A percentile compares a stretch with the other conserved stretches of the same genome.
phyloP scores from a whole-genome alignment of 2,797 vertebrate species.

The Eospalax fontanierii region DNA sequence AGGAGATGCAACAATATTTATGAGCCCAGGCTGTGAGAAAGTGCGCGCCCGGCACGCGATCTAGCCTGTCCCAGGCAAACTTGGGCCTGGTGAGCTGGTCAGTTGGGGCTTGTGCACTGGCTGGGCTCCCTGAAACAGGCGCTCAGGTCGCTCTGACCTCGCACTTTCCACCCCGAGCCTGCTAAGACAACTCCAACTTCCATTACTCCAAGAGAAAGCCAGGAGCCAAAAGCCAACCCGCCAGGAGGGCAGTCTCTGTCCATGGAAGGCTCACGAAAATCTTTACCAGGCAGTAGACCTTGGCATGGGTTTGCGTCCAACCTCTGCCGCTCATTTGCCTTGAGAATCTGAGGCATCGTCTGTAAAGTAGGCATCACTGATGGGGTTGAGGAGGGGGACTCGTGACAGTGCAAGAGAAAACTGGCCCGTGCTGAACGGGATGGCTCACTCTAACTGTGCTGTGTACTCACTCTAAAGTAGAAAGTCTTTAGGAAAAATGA shows the following conservation, averaged over 20 bases:
- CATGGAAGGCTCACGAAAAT: background rate
- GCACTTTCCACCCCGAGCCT: too few relatives aligned
- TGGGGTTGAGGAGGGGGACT: background rate
- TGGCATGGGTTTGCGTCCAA: background rate
- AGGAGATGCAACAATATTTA: constrained; percentile 83
- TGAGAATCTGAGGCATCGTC: background rate
- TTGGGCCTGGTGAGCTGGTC: background rate
- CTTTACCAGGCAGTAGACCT: background rate
- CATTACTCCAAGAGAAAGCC: background rate
- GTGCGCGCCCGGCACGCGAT: background rate
- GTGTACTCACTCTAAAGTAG: background rate
- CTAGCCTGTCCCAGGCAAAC: background rate
- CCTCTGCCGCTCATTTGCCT: background rate
- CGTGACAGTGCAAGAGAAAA: background rate
- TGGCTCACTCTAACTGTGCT: background rate
- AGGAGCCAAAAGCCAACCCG: background rate
- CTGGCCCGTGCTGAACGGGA: background rate
- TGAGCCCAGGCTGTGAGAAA: constrained; percentile 22
- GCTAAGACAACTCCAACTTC: background rate
- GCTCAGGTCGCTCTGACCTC: background rate
- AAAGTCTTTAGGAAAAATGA: constrained; percentile 10
- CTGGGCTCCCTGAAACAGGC: background rate
- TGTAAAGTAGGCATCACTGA: background rate
- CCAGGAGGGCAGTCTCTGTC: background rate
- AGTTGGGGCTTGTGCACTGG: too few relatives aligned